A percentile compares a stretch with the other conserved stretches of the same genome.
Evolutionary conservation across 1,140 invertebrate species (phyloP).

Genomic region (Musca domestica): DNA sequence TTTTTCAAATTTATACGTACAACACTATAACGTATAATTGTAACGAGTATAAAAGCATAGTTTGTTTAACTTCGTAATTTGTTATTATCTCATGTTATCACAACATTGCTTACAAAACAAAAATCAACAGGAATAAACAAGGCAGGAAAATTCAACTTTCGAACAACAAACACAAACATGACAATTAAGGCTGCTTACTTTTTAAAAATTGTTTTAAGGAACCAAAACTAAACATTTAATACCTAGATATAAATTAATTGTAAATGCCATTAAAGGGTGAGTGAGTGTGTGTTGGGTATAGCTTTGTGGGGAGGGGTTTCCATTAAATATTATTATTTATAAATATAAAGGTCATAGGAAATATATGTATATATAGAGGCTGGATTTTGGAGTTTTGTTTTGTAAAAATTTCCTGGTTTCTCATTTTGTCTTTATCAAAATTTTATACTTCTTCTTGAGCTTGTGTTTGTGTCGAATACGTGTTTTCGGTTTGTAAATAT

Average conservation of each 20-base stretch:
- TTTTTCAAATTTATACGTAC: neutral
- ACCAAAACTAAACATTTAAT: constrained; percentile 1
- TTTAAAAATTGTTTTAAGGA: neutral
- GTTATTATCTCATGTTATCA: constrained; percentile 20
- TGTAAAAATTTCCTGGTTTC: neutral
- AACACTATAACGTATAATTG: neutral
- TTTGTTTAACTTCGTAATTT: neutral
- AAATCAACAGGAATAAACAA: neutral
- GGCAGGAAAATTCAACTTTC: too few relatives aligned
- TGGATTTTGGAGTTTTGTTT: neutral
- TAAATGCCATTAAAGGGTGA: neutral
- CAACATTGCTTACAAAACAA: constrained; percentile 3
- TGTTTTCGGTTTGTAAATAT: neutral
- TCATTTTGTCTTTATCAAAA: too few relatives aligned
- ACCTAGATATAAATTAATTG: neutral
- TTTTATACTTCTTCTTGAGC: too few relatives aligned
- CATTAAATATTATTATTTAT: too few relatives aligned
- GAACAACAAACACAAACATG: neutral
- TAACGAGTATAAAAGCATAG: too few relatives aligned
- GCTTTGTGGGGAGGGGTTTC: too few relatives aligned
- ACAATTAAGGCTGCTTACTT: constrained; percentile 1
- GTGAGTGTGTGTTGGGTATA: neutral
- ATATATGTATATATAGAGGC: constrained; percentile 6
- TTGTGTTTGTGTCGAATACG: too few relatives aligned
- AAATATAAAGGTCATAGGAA: neutral